These are phyloP conservation scores for Aphidius gifuensis DNA, from an alignment of 1,140 invertebrate genomes.

Conservation along the genomic window DNA sequence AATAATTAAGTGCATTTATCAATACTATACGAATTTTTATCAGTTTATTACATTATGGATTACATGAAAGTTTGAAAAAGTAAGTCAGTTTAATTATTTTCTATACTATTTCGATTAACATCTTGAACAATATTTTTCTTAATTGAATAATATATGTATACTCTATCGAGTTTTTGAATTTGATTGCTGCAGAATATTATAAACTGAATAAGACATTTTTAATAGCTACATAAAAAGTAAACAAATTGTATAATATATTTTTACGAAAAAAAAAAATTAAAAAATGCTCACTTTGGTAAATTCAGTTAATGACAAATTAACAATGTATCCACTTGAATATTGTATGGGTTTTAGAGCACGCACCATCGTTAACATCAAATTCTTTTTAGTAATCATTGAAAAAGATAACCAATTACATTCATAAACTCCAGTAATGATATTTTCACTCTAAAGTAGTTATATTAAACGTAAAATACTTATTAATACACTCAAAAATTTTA, in stretches of 20 bases:
- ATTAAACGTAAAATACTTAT: too few species aligned
- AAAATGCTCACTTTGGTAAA: slow-evolving; percentile 10
- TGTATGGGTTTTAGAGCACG: background rate
- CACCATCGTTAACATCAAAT: background rate
- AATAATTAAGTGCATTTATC: too few species aligned
- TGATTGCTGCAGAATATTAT: background rate
- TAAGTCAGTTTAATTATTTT: too few species aligned
- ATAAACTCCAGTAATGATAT: background rate
- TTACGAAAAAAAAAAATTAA: too few species aligned
- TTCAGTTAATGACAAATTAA: background rate
- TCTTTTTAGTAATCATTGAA: background rate
- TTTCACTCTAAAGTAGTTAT: slow-evolving; percentile 9
- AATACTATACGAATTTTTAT: too few species aligned
- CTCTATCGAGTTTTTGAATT: background rate
- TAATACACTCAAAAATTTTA: too few species aligned
- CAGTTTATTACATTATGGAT: too few species aligned
- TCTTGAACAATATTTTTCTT: too few species aligned
- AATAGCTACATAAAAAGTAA: background rate
- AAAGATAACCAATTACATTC: background rate
- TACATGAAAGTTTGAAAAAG: too few species aligned
- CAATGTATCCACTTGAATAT: too few species aligned
- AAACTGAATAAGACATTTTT: slow-evolving; percentile 2
- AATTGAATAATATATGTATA: too few species aligned
- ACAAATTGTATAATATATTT: background rate
- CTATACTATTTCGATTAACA: too few species aligned